Base-by-base conservation (phyloP, 2,113 vertebrate genomes). In the Amphilophus citrinellus region DNA sequence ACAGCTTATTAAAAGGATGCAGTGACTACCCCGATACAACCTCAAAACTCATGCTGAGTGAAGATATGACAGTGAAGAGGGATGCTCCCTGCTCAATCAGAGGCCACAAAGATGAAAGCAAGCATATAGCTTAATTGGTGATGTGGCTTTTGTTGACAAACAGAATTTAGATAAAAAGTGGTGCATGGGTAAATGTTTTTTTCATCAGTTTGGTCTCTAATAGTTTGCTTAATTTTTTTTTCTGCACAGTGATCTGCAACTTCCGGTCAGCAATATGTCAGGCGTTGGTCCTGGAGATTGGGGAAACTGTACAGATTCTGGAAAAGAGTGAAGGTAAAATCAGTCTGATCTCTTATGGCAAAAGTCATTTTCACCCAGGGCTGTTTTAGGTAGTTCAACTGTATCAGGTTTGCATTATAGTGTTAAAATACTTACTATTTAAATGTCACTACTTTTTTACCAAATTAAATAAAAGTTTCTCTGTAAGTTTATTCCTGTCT, bases 271-370 rank as follows among this genome's bases (percentile, higher is more conserved):
- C 97, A 68, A 96, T 97, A 88, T 97, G 97, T 71, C 98, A 99
- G 93, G 97, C 97, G 50, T 96, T 99, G 93, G 95, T 97, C 75
- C 96, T 99, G 96, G 98, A 99, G 96, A 97, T 99, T 81, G 98
- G 98, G 95, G 98, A 99, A 94, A 99, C 97, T 10, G 98, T 99
- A 22, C 98, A 99, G 95, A 99, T 99, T 93, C 94, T 99, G 93
- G 98, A 99, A 95, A 99, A 98, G 95, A 98, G 97, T 95, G 98
- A 99, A 96, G 98, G 98, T 99, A 94, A 94, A 61, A 62, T 7
- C 6, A 14, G 1, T 27, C 17, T 22, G 2, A 22, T 71, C 3
- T 47, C 14, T 10, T 53, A 9, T 20, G 8, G 7, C 5, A 24
- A 35, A 35, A 35, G 32, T 15, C 4, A 47, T 15, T 47, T 47